Conservation (phyloP, 2,888 invertebrate species). For the Drosophila kuntzei region DNA sequence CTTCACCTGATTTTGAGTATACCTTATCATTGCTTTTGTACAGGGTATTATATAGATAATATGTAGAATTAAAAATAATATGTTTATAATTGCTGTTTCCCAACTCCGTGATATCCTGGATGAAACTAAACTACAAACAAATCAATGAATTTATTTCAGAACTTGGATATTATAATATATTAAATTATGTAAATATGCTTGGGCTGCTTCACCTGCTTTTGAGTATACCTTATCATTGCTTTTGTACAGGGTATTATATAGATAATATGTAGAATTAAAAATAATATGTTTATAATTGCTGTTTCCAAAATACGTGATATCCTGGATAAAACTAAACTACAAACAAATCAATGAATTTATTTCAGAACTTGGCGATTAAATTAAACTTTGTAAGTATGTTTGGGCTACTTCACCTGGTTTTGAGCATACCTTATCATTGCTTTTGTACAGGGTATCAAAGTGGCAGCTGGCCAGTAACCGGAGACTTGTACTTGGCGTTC, state of each 20-base stretch:
- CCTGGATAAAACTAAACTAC: background rate
- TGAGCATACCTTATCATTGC: background rate
- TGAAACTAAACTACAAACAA: background rate
- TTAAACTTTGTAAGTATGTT: background rate
- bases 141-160: background rate
- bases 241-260: too few species aligned
- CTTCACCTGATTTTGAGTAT: background rate
- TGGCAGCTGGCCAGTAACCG: constrained; percentile 45
- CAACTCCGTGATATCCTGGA: background rate
- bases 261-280: constrained; percentile 35
- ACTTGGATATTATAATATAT: background rate
- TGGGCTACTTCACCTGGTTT: too few species aligned
- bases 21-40: background rate
- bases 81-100: too few species aligned
- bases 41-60: too few species aligned
- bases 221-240: background rate
- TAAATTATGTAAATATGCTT: background rate
- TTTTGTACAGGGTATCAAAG: constrained; percentile 27
- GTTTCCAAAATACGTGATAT: background rate
- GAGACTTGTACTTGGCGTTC: constrained; percentile 49
- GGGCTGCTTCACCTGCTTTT: too few species aligned
- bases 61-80: constrained; percentile 31
- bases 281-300: background rate
- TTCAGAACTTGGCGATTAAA: background rate
- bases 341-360: background rate